A percentile compares a stretch with the other conserved stretches of the same genome.
Evolutionary conservation across 2,797 vertebrate genomes (phyloP).

Genomic region (Lindbergichthys nudifrons): DNA sequence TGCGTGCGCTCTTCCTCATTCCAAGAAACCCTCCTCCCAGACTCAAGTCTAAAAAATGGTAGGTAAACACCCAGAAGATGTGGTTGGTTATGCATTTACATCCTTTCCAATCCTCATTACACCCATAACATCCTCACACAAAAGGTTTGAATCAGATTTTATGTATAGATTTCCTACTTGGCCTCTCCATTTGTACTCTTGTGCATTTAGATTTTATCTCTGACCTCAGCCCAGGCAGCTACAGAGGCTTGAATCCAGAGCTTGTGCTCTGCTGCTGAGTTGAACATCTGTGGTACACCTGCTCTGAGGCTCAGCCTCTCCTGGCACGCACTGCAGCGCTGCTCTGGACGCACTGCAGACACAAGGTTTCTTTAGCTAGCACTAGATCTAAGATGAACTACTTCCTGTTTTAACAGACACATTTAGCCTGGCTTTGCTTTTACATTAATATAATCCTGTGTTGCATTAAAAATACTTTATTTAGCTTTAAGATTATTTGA

Average conservation of each 20-base stretch:
- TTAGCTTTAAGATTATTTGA: background rate
- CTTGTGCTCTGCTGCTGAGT: constrained; percentile 38
- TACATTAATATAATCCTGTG: background rate
- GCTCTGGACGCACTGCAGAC: constrained; percentile 27
- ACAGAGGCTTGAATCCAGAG: constrained; percentile 30
- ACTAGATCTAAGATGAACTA: background rate
- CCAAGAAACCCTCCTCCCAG: constrained; percentile 92
- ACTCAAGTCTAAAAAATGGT: constrained; percentile 96
- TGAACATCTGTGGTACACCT: constrained; percentile 75
- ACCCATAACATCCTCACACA: constrained; percentile 3
- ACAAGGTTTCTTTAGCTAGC: constrained; percentile 4
- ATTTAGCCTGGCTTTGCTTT: background rate
- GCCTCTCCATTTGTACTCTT: background rate
- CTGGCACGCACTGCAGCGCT: constrained; percentile 28
- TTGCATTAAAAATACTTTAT: background rate
- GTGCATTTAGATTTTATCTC: constrained; percentile 30
- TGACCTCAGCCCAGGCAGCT: background rate
- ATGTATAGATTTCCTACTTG: constrained; percentile 18
- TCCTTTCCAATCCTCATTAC: constrained; percentile 3
- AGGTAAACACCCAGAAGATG: constrained; percentile 23
- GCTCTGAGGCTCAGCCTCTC: constrained; percentile 48
- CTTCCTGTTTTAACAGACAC: background rate
- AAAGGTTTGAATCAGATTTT: background rate
- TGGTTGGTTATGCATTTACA: background rate
- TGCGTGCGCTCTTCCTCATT: constrained; percentile 94